Conservation (phyloP, 2,113 vertebrate species). For the Bostrychus sinensis region DNA sequence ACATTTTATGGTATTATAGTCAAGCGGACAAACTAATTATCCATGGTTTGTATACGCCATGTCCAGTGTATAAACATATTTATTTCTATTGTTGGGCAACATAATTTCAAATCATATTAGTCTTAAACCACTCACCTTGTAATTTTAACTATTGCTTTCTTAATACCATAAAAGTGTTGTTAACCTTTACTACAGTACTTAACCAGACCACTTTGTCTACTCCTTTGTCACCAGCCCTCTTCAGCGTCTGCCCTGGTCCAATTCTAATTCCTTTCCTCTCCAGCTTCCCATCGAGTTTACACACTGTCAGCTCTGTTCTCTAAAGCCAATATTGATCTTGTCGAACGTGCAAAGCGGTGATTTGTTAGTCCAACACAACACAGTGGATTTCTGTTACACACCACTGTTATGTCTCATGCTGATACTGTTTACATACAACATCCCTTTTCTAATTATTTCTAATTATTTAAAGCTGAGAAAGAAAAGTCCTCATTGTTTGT, state of each 20-base stretch:
- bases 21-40: too few species aligned
- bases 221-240: not conserved
- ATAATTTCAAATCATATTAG: too few species aligned
- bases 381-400: conserved; percentile 8
- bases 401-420: conserved; percentile 34
- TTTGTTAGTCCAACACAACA: conserved; percentile 15
- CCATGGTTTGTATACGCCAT: too few species aligned
- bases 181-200: too few species aligned
- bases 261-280: not conserved
- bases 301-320: not conserved
- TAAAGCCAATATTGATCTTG: not conserved
- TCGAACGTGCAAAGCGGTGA: not conserved
- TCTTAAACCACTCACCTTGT: too few species aligned
- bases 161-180: too few species aligned
- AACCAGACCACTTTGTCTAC: too few species aligned
- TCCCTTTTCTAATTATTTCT: conserved; percentile 37
- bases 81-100: too few species aligned
- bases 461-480: conserved; percentile 51
- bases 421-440: conserved; percentile 19
- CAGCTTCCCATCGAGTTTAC: not conserved
- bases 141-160: too few species aligned
- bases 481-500: conserved; percentile 67
- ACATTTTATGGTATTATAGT: too few species aligned
- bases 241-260: too few species aligned
- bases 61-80: too few species aligned